Evolutionary conservation across 2,113 vertebrate species (phyloP), one percentile per base, ranked within the genome.

Genomic region (Pelodiscus sinensis): DNA sequence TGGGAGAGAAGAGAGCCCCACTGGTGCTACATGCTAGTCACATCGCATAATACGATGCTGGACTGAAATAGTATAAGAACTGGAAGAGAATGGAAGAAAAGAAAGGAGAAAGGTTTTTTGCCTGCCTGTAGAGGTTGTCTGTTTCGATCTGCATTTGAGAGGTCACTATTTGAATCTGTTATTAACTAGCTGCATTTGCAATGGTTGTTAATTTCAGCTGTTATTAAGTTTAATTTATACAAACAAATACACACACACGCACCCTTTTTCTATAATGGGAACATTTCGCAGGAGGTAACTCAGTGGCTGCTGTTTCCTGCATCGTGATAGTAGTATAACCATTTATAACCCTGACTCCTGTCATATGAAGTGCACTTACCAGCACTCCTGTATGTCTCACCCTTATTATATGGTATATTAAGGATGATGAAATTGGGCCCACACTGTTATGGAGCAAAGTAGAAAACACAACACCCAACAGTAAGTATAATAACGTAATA

Each of bases 401-500:
- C 77, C 51, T 90, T 88, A 93, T 88, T 90, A 94, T 85, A 88
- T 56, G 55, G 78, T 7, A n/a, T 88, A 65, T 80, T 93, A 90
- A 96, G 81, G 79, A 16, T 77, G 84, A 89, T 56, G 71, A 50
- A 93, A 65, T 71, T 51, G 90, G 81, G 83, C 94, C 86, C 88
- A 91, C 94, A 88, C 94, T 95, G 94, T 96, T 97, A 93, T 97
- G 94, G 92, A 95, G 97, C 87, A 82, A 97, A 97, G 68, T 27
- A 93, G 96, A 95, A 96, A 97, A 95, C 85, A 88, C 81, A 93
- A 68, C 38, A 94, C 55, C 94, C 89, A 84, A 0, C 54, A 86
- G 86, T 90, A 89, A 92, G 93, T 93, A 85, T 97, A 97, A 97
- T 96, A 86, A 94, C 88, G 89, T 97, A 97, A 97, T 96, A 73